Evolutionary conservation across 2,797 vertebrate genomes (phyloP).

Genomic region (Acropternis orthonyx): DNA sequence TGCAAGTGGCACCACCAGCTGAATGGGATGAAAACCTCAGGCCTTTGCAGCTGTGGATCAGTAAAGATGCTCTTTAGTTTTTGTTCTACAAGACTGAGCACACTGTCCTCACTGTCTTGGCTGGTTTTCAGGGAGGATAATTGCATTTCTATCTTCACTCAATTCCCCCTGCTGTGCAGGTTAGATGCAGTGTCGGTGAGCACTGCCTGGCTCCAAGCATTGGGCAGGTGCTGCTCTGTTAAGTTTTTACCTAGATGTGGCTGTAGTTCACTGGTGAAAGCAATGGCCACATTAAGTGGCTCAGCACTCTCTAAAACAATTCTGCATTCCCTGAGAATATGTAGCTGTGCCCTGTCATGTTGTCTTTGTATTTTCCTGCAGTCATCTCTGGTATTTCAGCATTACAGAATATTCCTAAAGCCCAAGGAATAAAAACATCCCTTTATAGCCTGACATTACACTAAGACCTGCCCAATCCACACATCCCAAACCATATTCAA

Average conservation of each 20-base stretch:
- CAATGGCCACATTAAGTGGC: not conserved
- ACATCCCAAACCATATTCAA: not conserved
- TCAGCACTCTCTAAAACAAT: not conserved
- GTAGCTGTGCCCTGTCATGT: fast-evolving
- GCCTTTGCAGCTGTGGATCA: not conserved
- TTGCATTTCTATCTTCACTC: not conserved
- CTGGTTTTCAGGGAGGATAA: not conserved
- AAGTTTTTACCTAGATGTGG: not conserved
- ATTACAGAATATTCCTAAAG: not conserved
- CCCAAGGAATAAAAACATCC: not conserved
- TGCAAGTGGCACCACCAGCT: not conserved
- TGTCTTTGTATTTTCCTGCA: not conserved
- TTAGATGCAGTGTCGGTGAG: not conserved
- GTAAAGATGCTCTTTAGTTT: not conserved
- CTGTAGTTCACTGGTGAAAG: not conserved
- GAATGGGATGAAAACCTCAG: not conserved
- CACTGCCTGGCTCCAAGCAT: not conserved
- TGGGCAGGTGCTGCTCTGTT: not conserved
- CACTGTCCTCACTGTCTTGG: not conserved
- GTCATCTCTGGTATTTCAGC: not conserved
- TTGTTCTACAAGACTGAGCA: not conserved
- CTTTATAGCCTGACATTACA: not conserved
- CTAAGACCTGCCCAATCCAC: not conserved
- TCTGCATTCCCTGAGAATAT: not conserved
- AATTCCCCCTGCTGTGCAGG: not conserved